A percentile compares a stretch with the other conserved stretches of the same genome.
Conservation (phyloP, 2,797 vertebrate species). For the Ibycter americanus region DNA sequence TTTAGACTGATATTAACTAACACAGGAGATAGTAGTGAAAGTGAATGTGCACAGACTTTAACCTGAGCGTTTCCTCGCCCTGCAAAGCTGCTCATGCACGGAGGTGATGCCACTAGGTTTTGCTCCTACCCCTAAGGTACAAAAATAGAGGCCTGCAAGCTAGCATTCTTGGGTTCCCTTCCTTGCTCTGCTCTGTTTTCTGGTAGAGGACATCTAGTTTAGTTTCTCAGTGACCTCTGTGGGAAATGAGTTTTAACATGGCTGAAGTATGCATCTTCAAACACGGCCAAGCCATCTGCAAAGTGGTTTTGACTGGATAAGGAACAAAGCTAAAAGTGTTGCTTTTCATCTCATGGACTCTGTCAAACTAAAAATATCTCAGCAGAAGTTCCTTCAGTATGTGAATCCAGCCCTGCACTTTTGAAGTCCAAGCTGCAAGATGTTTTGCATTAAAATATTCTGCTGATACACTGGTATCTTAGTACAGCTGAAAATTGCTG, state of each 20-base stretch:
- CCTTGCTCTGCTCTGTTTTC: background rate
- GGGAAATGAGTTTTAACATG: background rate
- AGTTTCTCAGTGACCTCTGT: background rate
- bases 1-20: background rate
- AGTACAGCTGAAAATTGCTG: background rate
- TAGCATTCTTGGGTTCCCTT: background rate
- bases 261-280: background rate
- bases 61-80: background rate
- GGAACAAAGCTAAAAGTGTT: background rate
- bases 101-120: background rate
- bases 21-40: background rate
- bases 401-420: background rate
- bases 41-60: background rate
- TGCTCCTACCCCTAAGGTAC: background rate
- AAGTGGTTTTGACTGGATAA: background rate
- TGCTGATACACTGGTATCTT: background rate
- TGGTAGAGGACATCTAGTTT: background rate
- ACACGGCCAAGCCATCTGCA: background rate
- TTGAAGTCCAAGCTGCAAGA: background rate
- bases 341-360: background rate
- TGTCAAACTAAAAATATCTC: background rate
- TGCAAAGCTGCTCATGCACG: background rate
- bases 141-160: background rate
- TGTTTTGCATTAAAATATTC: background rate
- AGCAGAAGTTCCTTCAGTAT: background rate